These are phyloP conservation scores for Lepidurus apus DNA, from an alignment of 1,140 invertebrate genomes.

Conservation along the genomic window DNA sequence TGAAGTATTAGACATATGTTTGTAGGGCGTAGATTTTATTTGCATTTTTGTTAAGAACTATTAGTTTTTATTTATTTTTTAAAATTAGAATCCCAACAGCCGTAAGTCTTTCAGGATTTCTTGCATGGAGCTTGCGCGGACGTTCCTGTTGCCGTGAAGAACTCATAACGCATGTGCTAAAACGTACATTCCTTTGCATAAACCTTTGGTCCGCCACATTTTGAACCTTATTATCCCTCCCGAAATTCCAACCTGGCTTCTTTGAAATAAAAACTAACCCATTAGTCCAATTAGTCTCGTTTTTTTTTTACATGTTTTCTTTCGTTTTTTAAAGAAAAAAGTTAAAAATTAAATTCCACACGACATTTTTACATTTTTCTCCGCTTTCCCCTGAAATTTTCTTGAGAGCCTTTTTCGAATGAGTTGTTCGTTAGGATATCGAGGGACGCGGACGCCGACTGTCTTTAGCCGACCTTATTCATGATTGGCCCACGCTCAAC, in stretches of 20 bases:
- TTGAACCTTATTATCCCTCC: not conserved
- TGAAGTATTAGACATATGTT: not conserved
- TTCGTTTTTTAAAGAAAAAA: not conserved
- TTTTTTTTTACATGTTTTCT: not conserved
- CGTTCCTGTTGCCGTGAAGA: not conserved
- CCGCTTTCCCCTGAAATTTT: not conserved
- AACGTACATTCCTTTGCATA: not conserved
- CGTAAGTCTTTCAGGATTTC: not conserved
- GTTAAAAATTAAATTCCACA: not conserved
- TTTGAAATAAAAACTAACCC: not conserved
- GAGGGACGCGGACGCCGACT: constrained; percentile 47
- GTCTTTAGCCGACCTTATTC: constrained; percentile 57
- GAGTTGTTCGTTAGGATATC: constrained; percentile 29
- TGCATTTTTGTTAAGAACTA: not conserved
- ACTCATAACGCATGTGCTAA: not conserved
- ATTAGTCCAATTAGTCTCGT: not conserved
- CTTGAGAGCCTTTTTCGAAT: constrained; percentile 12
- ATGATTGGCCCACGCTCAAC: constrained; percentile 57
- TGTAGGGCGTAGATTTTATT: too few species aligned
- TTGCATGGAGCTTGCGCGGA: not conserved
- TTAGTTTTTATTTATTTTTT: not conserved
- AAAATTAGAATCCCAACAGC: not conserved
- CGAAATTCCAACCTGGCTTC: constrained; percentile 15
- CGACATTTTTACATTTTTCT: not conserved
- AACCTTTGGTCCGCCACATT: not conserved